phyloP scores from a whole-genome alignment of 2,797 vertebrate species.

The Gorsachius magnificus region DNA sequence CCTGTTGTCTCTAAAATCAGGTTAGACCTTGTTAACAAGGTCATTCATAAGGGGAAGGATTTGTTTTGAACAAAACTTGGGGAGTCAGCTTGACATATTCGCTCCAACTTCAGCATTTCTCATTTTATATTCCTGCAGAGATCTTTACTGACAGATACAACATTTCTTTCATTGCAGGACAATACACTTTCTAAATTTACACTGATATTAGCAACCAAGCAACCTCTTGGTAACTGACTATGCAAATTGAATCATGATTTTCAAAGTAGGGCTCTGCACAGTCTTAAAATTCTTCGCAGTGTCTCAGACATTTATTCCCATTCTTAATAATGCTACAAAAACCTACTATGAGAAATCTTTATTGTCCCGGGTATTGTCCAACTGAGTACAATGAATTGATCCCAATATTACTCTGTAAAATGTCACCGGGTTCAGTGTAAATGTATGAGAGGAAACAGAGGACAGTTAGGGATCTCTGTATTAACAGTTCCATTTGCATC shows the following conservation, averaged over 20 bases:
- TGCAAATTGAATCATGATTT: slow-evolving; percentile 16
- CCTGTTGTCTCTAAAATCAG: not conserved
- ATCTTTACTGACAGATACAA: not conserved
- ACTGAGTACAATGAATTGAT: not conserved
- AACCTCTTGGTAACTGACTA: not conserved
- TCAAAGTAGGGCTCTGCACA: not conserved
- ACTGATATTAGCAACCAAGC: not conserved
- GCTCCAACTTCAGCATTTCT: not conserved
- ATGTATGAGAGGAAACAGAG: not conserved
- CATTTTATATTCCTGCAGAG: not conserved
- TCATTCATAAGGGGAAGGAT: not conserved
- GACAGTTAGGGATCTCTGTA: not conserved
- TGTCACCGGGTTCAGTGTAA: not conserved
- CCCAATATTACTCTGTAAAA: not conserved
- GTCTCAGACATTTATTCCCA: not conserved
- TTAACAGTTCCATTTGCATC: not conserved
- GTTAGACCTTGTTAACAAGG: not conserved
- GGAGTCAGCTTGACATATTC: not conserved
- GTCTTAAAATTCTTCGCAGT: not conserved
- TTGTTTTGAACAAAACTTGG: not conserved
- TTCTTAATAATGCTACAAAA: not conserved
- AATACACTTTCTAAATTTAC: slow-evolving; percentile 4
- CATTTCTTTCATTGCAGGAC: not conserved
- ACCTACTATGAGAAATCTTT: not conserved
- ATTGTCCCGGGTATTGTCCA: not conserved